Base-by-base conservation (phyloP, 2,888 invertebrate genomes). In the Agrypnus murinus region DNA sequence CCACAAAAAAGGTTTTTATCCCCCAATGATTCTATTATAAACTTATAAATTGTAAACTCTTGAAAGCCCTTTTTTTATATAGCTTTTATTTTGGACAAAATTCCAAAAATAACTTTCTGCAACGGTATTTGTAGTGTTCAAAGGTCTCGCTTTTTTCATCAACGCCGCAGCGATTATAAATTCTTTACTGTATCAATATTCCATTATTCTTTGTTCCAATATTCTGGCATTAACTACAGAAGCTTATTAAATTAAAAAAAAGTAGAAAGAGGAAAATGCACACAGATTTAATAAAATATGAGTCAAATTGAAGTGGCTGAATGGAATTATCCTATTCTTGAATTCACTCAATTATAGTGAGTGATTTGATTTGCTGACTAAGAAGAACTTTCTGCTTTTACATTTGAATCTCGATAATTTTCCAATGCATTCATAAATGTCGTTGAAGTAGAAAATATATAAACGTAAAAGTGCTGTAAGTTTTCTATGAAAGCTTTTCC, bases 341-440 rank as follows among this genome's bases (percentile, higher is more conserved):
- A 25, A 50, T 50, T 50, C 19, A n/a, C 50, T 50, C 32, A 50
- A 50, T 50, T 50, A 50, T 50, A 50, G 50, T 50, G 50, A 50
- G 50, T 50, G 31, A 50, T 50, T 50, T 50, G 50, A 50, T 50
- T 50, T 50, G 50, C 31, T 14, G 12, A n/a, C 50, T 12, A 31
- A 5, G 50, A 50, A 32, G 14, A 50, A 50, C n/a, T 50, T 50
- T 50, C 31, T 3, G 12, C 31, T 19, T 48, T 50, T 25, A 31
- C 31, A 2, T 14, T 19, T n/a, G 50, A 50, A 31, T 31, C 31
- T 25, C 19, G 2, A 46, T 46, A 19, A 46, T 46, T 46, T 10
- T 6, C 31, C 19, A 25, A 3, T 31, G 50, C 31, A 50, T 31
- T 7, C 31, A 6, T 50, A 31, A 5, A 48, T 32, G 6, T 19